Percentiles rank a stretch among this genome's conserved stretches.
Evolutionary conservation across 2,113 vertebrate species (phyloP).

Genomic region (Bubalus kerabau): DNA sequence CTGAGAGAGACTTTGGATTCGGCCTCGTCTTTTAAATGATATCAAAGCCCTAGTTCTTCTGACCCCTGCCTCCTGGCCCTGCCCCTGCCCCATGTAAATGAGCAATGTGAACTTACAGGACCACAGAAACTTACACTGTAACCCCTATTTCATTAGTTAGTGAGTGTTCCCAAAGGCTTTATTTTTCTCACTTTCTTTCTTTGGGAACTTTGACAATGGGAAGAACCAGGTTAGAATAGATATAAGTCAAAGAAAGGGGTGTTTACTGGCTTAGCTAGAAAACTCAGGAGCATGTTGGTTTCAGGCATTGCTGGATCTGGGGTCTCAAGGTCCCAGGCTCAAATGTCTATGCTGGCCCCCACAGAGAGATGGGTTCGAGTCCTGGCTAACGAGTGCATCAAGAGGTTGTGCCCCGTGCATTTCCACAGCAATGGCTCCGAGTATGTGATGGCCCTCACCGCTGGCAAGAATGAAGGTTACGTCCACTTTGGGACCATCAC

Average conservation of each 20-base stretch:
- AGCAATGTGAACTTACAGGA: not conserved
- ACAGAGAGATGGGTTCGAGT: slow-evolving; percentile 65
- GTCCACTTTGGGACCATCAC: slow-evolving; percentile 66
- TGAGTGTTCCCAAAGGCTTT: not conserved
- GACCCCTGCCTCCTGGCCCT: not conserved
- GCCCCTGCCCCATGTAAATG: not conserved
- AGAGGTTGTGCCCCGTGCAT: slow-evolving; percentile 64
- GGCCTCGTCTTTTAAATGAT: not conserved
- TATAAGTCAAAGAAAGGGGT: not conserved
- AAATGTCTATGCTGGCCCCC: not conserved
- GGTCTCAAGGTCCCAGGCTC: not conserved
- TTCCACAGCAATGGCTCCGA: slow-evolving; percentile 55
- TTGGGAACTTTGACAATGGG: not conserved
- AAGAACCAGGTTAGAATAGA: not conserved
- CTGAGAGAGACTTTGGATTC: not conserved
- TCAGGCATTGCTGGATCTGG: not conserved
- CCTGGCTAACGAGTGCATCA: slow-evolving; percentile 70
- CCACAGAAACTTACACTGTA: not conserved
- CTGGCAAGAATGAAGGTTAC: slow-evolving; percentile 62
- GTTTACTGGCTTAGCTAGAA: not conserved
- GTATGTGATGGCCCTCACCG: slow-evolving; percentile 65
- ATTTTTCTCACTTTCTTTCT: not conserved
- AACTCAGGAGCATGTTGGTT: not conserved
- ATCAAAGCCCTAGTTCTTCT: not conserved
- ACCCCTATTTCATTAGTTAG: not conserved